Evolutionary conservation across 1,140 invertebrate species (phyloP), one percentile per base, ranked within the genome.

Genomic region (Zaprionus ornatus): DNA sequence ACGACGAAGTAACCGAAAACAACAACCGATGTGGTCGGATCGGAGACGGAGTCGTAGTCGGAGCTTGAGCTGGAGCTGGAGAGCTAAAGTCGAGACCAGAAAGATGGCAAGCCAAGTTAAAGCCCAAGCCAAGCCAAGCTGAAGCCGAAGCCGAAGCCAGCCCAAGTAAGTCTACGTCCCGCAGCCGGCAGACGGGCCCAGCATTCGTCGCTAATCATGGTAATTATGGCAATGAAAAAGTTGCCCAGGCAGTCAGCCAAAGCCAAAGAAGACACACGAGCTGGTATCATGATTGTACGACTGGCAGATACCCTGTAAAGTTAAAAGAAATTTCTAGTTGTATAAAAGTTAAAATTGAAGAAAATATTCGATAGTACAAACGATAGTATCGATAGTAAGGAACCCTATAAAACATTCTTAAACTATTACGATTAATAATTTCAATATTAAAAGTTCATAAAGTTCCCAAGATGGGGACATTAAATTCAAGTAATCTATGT

Each of bases 201-300:
- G 77, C 84, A 90, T 79, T 90, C 85, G 73, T 85, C 79, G 85
- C 85, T 88, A 88, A 88, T 88, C 85, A 88, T 88, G 85, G 85
- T 88, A 90, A 88, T 88, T 88, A 90, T 88, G 85, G 81, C 85
- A 84, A 90, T 90, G 85, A 90, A 88, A 85, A 87, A 88, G 84
- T 78, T 75, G 84, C 80, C 65, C 67, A 71, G 68, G 56, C 81
- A 74, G 66, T 59, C 67, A 72, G 45, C n/a, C 55, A 76, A 32
- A 32, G 62, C 50, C 71, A 66, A 79, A 72, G 65, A 68, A 82
- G 76, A 68, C 57, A 37, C 57, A 27, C 60, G 13, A 48, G 57
- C 27, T 45, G 56, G 68, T 25, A 56, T 27, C 48, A 61, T n/a
- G n/a, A n/a, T 25, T 4, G 2, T 2, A 10, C 15, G 25, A 25